phyloP scores from a whole-genome alignment of 2,797 vertebrate species.

The Hippopotamyrus pictus region DNA sequence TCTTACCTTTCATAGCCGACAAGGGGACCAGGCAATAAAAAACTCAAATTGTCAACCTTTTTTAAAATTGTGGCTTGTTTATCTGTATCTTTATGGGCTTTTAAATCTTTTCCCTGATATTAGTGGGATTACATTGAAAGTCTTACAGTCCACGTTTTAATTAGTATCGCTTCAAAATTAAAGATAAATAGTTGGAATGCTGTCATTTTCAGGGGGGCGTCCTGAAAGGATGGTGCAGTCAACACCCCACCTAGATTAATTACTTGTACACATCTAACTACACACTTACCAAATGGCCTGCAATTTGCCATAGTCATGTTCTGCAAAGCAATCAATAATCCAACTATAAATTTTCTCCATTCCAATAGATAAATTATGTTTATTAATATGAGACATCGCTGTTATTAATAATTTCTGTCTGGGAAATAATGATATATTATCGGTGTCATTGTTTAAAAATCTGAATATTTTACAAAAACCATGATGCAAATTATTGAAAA shows the following conservation, averaged over 20 bases:
- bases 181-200: slow-evolving; percentile 70
- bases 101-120: slow-evolving; percentile 68
- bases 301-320: slow-evolving; percentile 72
- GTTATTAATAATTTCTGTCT: not conserved
- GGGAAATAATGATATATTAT: not conserved
- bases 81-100: slow-evolving; percentile 68
- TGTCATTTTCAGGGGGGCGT: slow-evolving; percentile 63
- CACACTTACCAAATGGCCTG: slow-evolving; percentile 71
- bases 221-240: slow-evolving; percentile 74
- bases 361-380: slow-evolving; percentile 58
- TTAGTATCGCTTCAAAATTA: slow-evolving; percentile 70
- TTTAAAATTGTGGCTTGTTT: slow-evolving; percentile 67
- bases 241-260: slow-evolving; percentile 68
- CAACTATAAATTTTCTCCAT: slow-evolving; percentile 67
- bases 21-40: slow-evolving; percentile 48
- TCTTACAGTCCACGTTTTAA: slow-evolving; percentile 59
- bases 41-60: slow-evolving; percentile 37
- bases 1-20: not conserved
- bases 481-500: not conserved
- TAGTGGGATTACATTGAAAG: slow-evolving; percentile 63
- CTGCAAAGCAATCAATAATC: slow-evolving; percentile 69
- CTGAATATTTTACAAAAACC: not conserved
- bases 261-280: slow-evolving; percentile 72
- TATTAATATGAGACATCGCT: slow-evolving; percentile 60
- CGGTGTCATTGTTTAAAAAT: not conserved